Percentiles rank a stretch among this genome's conserved stretches.
These are phyloP conservation scores for Drosophila fulvimacula DNA, from an alignment of 2,888 invertebrate species.

Conservation along the genomic window DNA sequence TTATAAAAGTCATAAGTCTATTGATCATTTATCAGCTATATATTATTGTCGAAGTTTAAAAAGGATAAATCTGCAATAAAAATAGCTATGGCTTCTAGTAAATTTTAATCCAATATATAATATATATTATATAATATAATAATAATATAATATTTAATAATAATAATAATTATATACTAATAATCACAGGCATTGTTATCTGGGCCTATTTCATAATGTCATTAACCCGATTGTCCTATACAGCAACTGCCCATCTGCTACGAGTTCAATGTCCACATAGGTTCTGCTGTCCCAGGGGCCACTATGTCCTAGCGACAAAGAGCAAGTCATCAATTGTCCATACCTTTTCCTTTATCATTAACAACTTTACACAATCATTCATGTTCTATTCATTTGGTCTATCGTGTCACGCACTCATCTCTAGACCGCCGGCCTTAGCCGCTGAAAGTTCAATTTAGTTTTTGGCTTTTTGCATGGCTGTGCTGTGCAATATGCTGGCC, in stretches of 20 bases:
- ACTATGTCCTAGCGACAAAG: neutral
- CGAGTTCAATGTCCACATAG: neutral
- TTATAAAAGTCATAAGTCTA: too few relatives aligned
- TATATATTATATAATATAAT: too few relatives aligned
- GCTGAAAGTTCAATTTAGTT: constrained; percentile 47
- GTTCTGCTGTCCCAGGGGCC: neutral
- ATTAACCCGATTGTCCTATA: neutral
- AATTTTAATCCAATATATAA: too few relatives aligned
- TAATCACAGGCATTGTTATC: neutral
- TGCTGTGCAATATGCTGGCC: constrained; percentile 77
- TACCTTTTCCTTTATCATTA: neutral
- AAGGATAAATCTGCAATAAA: too few relatives aligned
- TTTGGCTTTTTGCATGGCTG: constrained; percentile 80
- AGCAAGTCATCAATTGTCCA: neutral
- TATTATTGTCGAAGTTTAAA: too few relatives aligned
- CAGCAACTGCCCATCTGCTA: neutral
- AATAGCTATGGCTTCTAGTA: too few relatives aligned
- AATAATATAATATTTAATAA: too few relatives aligned
- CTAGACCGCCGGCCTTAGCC: constrained; percentile 32
- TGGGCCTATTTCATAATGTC: neutral
- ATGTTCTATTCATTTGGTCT: neutral
- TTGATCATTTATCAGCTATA: too few relatives aligned
- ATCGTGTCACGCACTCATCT: constrained; percentile 22
- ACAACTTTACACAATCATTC: neutral
- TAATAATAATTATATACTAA: too few relatives aligned